phyloP scores from a whole-genome alignment of 2,797 vertebrate genomes.

The Neomorphus geoffroyi region DNA sequence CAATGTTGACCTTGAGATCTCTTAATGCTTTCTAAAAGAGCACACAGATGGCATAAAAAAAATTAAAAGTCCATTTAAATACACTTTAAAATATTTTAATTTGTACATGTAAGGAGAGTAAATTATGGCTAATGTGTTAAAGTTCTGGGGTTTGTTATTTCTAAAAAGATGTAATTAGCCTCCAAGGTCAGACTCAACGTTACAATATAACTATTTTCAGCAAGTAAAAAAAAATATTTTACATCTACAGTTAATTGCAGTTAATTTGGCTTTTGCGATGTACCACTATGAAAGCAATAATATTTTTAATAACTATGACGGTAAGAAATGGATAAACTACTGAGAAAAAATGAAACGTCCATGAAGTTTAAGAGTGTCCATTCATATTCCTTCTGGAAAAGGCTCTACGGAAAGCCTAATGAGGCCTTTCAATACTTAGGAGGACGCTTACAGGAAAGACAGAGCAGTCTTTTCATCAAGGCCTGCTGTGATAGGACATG shows the following conservation, averaged over 20 bases:
- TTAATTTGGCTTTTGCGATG: constrained; percentile 33
- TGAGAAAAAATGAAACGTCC: not conserved
- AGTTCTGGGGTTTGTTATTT: constrained; percentile 25
- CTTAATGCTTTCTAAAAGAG: constrained; percentile 33
- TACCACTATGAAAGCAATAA: not conserved
- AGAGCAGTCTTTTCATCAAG: too few species aligned
- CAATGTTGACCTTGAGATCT: not conserved
- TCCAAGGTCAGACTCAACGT: constrained; percentile 21
- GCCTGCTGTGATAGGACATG: too few species aligned
- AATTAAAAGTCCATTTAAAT: constrained; percentile 42
- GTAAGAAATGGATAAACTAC: not conserved
- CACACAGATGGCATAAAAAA: not conserved
- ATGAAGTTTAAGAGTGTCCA: not conserved
- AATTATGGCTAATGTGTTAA: not conserved
- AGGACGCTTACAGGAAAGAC: too few species aligned
- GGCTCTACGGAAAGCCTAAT: too few species aligned
- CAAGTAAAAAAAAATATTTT: constrained; percentile 20
- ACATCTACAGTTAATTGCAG: constrained; percentile 23
- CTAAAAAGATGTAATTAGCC: constrained; percentile 36
- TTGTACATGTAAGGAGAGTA: not conserved
- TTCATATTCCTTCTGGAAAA: too few species aligned
- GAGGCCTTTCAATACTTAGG: too few species aligned
- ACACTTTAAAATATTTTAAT: constrained; percentile 14
- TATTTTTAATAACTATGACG: constrained; percentile 9
- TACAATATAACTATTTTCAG: constrained; percentile 34